Percentiles rank a stretch among this genome's conserved stretches.
Conservation (phyloP, 2,113 vertebrate species). For the Ailurus styani region DNA sequence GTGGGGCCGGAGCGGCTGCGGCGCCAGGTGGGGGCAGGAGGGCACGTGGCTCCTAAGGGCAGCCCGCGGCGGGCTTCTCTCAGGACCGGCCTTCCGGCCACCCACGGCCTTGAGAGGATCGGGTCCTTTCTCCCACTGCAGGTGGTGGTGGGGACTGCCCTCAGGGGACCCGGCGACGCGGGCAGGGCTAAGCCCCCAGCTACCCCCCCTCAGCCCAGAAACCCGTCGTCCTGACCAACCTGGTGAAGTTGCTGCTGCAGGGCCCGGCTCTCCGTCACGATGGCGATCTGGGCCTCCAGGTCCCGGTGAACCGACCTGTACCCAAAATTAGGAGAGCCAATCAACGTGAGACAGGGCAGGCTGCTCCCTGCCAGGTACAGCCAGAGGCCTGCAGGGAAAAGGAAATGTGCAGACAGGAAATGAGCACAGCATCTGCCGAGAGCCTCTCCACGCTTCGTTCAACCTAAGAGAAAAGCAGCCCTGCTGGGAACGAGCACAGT, state of each 20-base stretch:
- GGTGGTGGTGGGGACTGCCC: background rate
- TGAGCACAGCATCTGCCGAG: background rate
- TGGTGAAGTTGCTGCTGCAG: constrained; percentile 92
- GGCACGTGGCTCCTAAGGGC: accelerated
- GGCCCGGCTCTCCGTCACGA: constrained; percentile 91
- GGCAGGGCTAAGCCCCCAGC: background rate
- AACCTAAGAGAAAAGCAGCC: background rate
- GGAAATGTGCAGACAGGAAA: constrained; percentile 55
- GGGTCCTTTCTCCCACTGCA: background rate
- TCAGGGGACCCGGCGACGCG: accelerated
- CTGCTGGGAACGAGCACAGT: background rate
- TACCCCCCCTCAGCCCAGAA: accelerated
- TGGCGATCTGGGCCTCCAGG: constrained; percentile 96
- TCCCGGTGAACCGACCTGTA: constrained; percentile 97
- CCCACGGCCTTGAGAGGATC: background rate
- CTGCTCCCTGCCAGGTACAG: constrained; percentile 92
- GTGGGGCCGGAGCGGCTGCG: background rate
- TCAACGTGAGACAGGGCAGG: constrained; percentile 94
- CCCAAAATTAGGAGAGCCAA: constrained; percentile 98
- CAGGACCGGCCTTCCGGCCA: background rate
- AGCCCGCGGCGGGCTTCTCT: background rate
- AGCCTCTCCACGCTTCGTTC: background rate
- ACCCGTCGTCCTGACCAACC: constrained; percentile 74
- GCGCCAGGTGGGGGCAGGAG: too few relatives aligned
- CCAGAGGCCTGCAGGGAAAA: constrained; percentile 91